Evolutionary conservation across 2,888 invertebrate species (phyloP), one percentile per base, ranked within the genome.

Genomic region (Antitype chi): DNA sequence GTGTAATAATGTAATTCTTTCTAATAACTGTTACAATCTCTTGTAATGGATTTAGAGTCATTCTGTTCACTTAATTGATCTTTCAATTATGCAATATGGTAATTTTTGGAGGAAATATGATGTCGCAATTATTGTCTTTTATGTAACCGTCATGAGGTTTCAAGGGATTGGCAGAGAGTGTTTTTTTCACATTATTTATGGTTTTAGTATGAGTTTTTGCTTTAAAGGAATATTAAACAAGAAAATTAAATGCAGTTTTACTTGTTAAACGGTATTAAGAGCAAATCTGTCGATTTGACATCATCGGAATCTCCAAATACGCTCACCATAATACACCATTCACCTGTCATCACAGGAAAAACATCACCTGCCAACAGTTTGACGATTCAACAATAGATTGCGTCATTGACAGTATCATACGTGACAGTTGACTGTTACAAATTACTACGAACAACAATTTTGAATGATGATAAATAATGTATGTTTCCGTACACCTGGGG

Each of bases 51-150:
- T 81, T 82, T 57, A 64, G 43, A 82, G 75, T 72, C 57, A 76
- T 79, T 81, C 55, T 63, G 76, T 80, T 73, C 38, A 32, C 70
- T 80, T 85, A 87, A 87, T 87, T 88, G 87, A 80, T 81, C 70
- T 78, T 77, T 69, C 80, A 80, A 76, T 87, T 81, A 87, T 68
- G 84, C 72, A 86, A 85, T 86, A 86, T 86, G 80, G 83, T 84
- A 86, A 85, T 84, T 82, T 71, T 69, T 69, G 2, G n/a, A 60
- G 53, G 72, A 67, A 80, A 81, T 60, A 49, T 62, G n/a, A 70
- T 62, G 72, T 85, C 38, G 70, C 49, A 71, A 85, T 78, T n/a
- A 74, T 70, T 69, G 49, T 67, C 6, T 64, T 52, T 77, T 85
- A 82, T 63, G 38, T 82, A 78, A 85, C 53, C 71, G 78, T 78